Percentiles rank a stretch among this genome's conserved stretches.
Conservation (phyloP, 1,140 invertebrate species). For the Bombus impatiens region DNA sequence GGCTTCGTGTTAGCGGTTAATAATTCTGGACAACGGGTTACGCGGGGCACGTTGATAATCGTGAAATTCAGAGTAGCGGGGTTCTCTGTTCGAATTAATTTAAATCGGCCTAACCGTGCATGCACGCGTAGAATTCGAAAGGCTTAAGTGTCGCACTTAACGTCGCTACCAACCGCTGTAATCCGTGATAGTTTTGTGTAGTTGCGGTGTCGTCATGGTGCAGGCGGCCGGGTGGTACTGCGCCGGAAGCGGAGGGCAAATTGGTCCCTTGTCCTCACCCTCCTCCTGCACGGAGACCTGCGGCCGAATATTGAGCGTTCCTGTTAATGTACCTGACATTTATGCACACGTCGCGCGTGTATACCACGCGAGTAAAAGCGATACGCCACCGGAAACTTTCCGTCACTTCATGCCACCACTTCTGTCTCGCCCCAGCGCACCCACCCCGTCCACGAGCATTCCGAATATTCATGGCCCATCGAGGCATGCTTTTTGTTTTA, state of each 20-base stretch:
- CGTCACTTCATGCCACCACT: constrained; percentile 19
- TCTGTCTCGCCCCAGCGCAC: not conserved
- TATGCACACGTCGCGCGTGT: constrained; percentile 68
- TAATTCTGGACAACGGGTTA: not conserved
- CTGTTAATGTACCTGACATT: constrained; percentile 78
- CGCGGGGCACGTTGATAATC: constrained; percentile 21
- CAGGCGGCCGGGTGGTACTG: constrained; percentile 78
- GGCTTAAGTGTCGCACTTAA: constrained; percentile 50
- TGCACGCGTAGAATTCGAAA: constrained; percentile 40
- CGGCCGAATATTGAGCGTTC: constrained; percentile 76
- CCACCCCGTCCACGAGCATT: not conserved
- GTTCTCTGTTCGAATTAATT: constrained; percentile 36
- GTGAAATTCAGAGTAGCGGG: not conserved
- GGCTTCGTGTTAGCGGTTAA: not conserved
- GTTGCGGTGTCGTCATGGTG: constrained; percentile 77
- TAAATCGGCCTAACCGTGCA: constrained; percentile 35
- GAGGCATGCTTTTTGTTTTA: not conserved
- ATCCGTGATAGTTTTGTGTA: constrained; percentile 79
- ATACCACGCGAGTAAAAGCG: constrained; percentile 57
- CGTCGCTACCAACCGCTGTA: constrained; percentile 72
- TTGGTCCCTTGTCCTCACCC: constrained; percentile 79
- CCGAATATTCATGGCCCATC: constrained; percentile 51
- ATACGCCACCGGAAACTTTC: constrained; percentile 55
- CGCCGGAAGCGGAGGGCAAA: constrained; percentile 79
- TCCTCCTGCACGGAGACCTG: constrained; percentile 77